These are phyloP conservation scores for Capitulum mitella DNA, from an alignment of 2,888 invertebrate genomes.

Conservation along the genomic window DNA sequence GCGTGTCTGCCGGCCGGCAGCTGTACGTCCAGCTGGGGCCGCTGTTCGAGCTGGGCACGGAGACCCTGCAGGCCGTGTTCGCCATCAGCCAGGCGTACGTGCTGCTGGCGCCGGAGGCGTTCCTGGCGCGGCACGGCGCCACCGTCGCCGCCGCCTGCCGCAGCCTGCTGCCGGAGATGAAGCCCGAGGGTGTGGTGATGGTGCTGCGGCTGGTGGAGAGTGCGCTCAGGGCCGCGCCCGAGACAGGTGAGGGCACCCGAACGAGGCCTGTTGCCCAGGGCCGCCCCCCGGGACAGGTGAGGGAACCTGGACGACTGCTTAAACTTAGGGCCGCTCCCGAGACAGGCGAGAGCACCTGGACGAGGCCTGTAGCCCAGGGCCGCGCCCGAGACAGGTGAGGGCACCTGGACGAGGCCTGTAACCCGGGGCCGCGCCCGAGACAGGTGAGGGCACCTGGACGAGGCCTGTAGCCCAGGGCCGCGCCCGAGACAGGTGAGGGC, in stretches of 20 bases:
- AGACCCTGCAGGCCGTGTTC: conserved; percentile 68
- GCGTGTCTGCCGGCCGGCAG: conserved; percentile 50
- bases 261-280: no score
- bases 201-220: conserved; percentile 67
- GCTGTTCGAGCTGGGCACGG: conserved; percentile 70
- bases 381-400: no score
- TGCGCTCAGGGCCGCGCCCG: conserved; percentile 64
- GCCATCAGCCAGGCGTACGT: conserved; percentile 64
- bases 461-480: no score
- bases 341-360: no score
- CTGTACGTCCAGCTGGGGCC: conserved; percentile 66
- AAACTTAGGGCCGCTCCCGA: no score
- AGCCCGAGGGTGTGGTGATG: conserved; percentile 62
- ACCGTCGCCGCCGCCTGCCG: conserved; percentile 62
- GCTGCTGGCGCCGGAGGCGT: conserved; percentile 33
- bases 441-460: conserved; percentile 49
- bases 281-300: no score
- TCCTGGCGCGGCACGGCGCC: conserved; percentile 53
- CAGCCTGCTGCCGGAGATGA: conserved; percentile 68
- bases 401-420: no score
- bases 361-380: no score
- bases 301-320: no score
- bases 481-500: no score
- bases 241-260: conserved; percentile 51
- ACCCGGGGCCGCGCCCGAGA: conserved; percentile 63